Evolutionary conservation across 2,888 invertebrate genomes (phyloP), one percentile per base, ranked within the genome.

Genomic region (Bugula neritina): DNA sequence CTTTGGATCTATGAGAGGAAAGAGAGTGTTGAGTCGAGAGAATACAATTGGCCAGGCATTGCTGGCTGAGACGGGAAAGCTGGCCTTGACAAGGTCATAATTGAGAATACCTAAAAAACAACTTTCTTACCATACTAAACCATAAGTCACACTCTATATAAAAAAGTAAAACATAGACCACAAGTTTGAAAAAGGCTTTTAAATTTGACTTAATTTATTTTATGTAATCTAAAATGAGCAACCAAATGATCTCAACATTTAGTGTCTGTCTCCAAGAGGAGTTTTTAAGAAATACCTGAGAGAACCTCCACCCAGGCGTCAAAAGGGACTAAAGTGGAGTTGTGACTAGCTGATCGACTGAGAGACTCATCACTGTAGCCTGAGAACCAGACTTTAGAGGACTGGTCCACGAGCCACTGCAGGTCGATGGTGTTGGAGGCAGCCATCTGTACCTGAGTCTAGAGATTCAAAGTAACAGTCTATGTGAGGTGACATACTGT

Each of bases 11-110:
- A 99, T 92, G 72, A 95, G 92, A 55, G 92, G 90, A 84, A 92
- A 96, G 1, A 98, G 87, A 0, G 93, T 91, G 78, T 92, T 93
- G 72, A 98, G 89, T 77, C 98, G 88, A 0, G 92, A 90, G 86
- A 92, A 96, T 34, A 95, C 90, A 73, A 95, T 91, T 0, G 97
- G 94, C 99, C 99, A 99, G 1, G 96, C 92, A 80, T 94, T 93
- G 58, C 90, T 88, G 0, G 94, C 89, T 0, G 94, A 93, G 31
- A 91, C 89, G 0, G 93, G 92, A 80, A 96, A 97, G 52, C 89
- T 87, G 21, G 90, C 89, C 27, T 93, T 88, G 70, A 96, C 90
- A 73, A 91, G 89, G 74, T 90, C 91, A 29, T 91, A 89, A 81
- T 95, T 70, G 3, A 70, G 54, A 23, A 70, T 70, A 5, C 70